Evolutionary conservation across 2,113 vertebrate species (phyloP), one percentile per base, ranked within the genome.

Genomic region (Noturus placidus): DNA sequence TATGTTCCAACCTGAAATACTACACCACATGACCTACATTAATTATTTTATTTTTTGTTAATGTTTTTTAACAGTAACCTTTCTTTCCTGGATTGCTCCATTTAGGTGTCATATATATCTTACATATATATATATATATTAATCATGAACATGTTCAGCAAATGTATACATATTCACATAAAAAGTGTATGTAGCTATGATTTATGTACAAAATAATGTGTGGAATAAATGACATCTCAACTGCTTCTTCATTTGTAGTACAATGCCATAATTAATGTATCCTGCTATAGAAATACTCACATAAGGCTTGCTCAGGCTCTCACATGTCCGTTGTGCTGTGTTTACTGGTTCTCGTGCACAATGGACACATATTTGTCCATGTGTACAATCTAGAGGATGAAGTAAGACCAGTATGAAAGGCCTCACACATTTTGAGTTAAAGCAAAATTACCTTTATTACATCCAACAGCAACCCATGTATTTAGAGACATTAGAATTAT

Each of bases 291-390:
- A 42, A 90, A 83, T 38, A 76, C 93, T 82, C 87, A 95, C 95
- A 82, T 33, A 15, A 22, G 93, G 91, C 87, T 93, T 93, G 79
- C 81, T 93, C 88, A 94, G 91, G 83, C 93, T 93, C 89, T 87
- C 88, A 46, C 95, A 95, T 69, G 94, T 94, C 90, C 92, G 95
- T 67, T 83, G 90, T 82, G 56, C 59, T 0, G 93, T 95, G 30
- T 90, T 90, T 13, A 92, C 78, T 13, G 56, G 56, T 15, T 61
- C 27, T 57, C 92, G 83, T 3, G 91, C 88, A 61, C 94, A 95
- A 17, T 94, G 89, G 33, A 94, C 87, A 84, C 93, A 95, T 33
- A 93, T 91, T 82, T 93, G 94, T 52, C 91, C 92, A 25, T 91
- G 61, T 61, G 59, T 30, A 52, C 91, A 92, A 35, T 82, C 91